phyloP scores from a whole-genome alignment of 2,113 vertebrate species.

The Speoplatyrhinus poulsoni region DNA sequence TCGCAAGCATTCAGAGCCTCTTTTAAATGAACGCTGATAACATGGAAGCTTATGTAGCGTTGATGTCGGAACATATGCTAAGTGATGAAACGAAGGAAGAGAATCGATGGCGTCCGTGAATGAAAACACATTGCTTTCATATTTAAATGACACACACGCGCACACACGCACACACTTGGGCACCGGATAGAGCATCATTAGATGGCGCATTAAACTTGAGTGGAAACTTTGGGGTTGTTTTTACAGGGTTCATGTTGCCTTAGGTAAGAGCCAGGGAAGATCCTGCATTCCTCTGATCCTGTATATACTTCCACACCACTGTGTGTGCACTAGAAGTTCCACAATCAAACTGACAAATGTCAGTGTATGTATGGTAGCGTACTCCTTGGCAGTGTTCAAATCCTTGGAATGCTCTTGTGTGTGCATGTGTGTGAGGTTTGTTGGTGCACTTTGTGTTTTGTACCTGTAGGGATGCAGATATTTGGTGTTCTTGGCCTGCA shows the following conservation, averaged over 20 bases:
- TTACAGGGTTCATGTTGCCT: constrained; percentile 55
- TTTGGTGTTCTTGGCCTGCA: constrained; percentile 31
- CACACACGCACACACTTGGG: not conserved
- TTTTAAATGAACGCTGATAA: not conserved
- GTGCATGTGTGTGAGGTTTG: not conserved
- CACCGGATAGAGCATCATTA: constrained; percentile 44
- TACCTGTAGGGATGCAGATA: constrained; percentile 20
- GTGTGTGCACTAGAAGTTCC: not conserved
- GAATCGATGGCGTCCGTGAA: constrained; percentile 28
- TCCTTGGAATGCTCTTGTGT: not conserved
- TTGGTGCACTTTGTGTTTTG: not conserved
- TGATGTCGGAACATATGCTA: constrained; percentile 5
- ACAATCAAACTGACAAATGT: constrained; percentile 3
- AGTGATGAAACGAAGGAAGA: constrained; percentile 9
- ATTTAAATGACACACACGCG: constrained; percentile 3
- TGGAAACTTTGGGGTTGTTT: constrained; percentile 66
- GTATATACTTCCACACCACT: constrained; percentile 15
- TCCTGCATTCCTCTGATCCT: constrained; percentile 59
- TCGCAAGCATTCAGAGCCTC: not conserved
- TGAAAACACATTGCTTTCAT: constrained; percentile 41
- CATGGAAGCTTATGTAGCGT: constrained; percentile 4
- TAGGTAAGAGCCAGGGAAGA: constrained; percentile 52
- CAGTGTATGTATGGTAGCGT: not conserved
- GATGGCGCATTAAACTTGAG: constrained; percentile 56
- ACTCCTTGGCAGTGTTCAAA: constrained; percentile 13